Conservation (phyloP, 1,140 invertebrate species). For the Drosophila cardini region DNA sequence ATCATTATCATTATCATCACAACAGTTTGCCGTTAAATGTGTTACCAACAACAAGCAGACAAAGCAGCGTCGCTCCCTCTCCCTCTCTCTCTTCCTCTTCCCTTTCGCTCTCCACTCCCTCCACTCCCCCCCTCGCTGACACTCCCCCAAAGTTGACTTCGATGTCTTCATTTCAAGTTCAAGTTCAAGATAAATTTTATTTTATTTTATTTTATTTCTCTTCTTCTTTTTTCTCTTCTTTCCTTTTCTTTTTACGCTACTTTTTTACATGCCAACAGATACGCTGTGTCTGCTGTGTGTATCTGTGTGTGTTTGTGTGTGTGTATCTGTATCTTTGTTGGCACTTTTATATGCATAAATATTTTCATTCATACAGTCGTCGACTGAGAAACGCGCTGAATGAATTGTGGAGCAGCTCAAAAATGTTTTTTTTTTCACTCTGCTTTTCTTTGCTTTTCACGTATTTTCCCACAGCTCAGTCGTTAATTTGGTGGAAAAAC, state of each 20-base stretch:
- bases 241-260: conserved; percentile 67
- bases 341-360: conserved; percentile 71
- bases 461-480: conserved; percentile 9
- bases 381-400: conserved; percentile 18
- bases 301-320: conserved; percentile 36
- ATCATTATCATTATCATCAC: conserved; percentile 14
- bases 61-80: conserved; percentile 26
- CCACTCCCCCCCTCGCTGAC: too few species aligned
- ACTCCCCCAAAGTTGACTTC: conserved; percentile 41
- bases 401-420: conserved; percentile 24
- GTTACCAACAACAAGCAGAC: conserved; percentile 32
- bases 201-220: conserved; percentile 66
- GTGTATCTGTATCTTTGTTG: conserved; percentile 47
- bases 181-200: conserved; percentile 84
- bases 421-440: background rate
- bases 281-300: conserved; percentile 36
- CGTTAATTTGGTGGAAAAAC: background rate
- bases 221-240: conserved; percentile 57
- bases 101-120: background rate
- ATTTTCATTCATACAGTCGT: conserved; percentile 67
- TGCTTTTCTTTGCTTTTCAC: background rate
- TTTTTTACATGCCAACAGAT: conserved; percentile 72
- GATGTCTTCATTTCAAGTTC: conserved; percentile 82
- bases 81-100: background rate
- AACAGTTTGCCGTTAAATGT: conserved; percentile 40